Base-by-base conservation (phyloP, 2,888 invertebrate genomes). In the Microctonus brassicae region DNA sequence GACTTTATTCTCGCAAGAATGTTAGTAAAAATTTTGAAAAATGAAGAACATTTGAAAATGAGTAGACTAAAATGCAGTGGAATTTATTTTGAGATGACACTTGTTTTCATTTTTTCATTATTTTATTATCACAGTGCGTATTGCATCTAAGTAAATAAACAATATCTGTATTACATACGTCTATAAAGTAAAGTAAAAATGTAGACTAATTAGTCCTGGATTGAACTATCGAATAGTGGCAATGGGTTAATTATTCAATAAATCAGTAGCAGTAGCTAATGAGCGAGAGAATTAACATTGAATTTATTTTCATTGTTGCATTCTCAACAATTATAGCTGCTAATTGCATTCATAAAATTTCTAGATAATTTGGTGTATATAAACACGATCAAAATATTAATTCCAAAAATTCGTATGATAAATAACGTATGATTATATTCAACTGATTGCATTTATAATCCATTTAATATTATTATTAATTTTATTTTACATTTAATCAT, bases 161-260 rank as follows among this genome's bases (percentile, higher is more conserved):
- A n/a, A n/a, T 2, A 10, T 1, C 33, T n/a, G 33, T 58, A 5
- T 57, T 5, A 57, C 22, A 61, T 10, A 39, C 10, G 22, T 9
- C 11, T 39, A 39, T 17, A 61, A 1, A 0, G 20, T 36, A 61
- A 7, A 39, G 22, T 22, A 6, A 34, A 36, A 7, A 36, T 36
- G 39, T 4, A 47, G 42, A 47, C 24, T 42, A 63, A 63, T 62
- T 63, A 26, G 22, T 26, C 42, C 39, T 34, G 36, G 17, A n/a
- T 39, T 39, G 4, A 33, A 20, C 7, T 42, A 63, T 63, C 63
- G 20, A 29, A 63, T 22, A 17, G 26, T 13, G 1, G 24, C 52
- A 52, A n/a, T 33, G 11, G 33, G 72, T 55, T 34, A 24, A 70
- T 74, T 61, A 68, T 74, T 67, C 33, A 74, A 71, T 71, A 65